Evolutionary conservation across 2,113 vertebrate species (phyloP), one percentile per base, ranked within the genome.

Genomic region (Etia nguti): DNA sequence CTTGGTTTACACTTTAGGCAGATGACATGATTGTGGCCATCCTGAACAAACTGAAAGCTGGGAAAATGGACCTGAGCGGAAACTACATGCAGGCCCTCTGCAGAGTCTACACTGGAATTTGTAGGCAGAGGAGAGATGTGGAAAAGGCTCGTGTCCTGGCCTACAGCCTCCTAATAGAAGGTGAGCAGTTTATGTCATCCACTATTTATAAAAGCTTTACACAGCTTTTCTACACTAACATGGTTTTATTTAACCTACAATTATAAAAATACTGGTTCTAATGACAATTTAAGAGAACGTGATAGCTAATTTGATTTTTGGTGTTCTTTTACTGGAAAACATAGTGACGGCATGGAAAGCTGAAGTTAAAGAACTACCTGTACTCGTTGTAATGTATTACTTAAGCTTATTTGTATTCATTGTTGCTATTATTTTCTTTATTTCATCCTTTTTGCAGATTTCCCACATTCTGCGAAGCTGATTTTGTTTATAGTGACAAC

Each of bases 81-180:
- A 94, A 73, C 70, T 93, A 96, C 77, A 86, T 88, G 29, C 98
- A 99, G 22, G 97, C 98, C 24, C 95, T 98, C 1, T 99, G 98
- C 82, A 96, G 99, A 90, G 97, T 99, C 36, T 98, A 99, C 54
- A 95, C 94, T 12, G 98, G 97, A 3, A 80, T 98, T 62, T 99
- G 99, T 86, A 97, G 97, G 54, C 98, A 98, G 70, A 89, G 95
- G 8, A 95, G 96, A 57, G 97, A 98, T 89, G 79, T 97, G 92
- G 97, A 98, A 88, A 97, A 97, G 90, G 98, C 97, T 4, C 98
- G 96, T 13, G 84, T 98, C n/a, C 94, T 99, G 62, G 98, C 97
- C 85, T 98, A 98, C 79, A 97, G 95, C 87, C 91, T 99, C 3
- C 97, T 99, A 18, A 97, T 96, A 88, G 98, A 99, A 97, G 98